Percentiles rank a stretch among this genome's conserved stretches.
These are phyloP conservation scores for Oreotrochilus melanogaster DNA, from an alignment of 2,113 vertebrate species.

Conservation along the genomic window DNA sequence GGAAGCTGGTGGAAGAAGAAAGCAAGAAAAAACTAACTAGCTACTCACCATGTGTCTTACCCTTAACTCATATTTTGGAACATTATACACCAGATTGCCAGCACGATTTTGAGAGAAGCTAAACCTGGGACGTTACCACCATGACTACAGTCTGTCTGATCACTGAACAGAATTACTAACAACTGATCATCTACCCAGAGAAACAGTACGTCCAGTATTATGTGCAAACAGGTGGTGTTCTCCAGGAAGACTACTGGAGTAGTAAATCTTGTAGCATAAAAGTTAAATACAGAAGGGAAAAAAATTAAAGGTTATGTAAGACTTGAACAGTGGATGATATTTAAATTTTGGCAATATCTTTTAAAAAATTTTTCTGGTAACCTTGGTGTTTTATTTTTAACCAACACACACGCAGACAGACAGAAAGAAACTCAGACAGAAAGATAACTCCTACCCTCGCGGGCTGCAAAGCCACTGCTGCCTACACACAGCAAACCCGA, in stretches of 20 bases:
- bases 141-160: neutral
- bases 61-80: neutral
- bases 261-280: neutral
- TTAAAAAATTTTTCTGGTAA: constrained; percentile 25
- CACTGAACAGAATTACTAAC: neutral
- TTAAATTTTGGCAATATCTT: neutral
- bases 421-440: constrained; percentile 56
- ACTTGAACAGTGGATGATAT: neutral
- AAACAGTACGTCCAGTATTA: neutral
- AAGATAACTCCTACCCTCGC: constrained; percentile 59
- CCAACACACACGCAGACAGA: constrained; percentile 52
- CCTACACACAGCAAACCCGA: constrained; percentile 68
- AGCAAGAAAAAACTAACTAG: neutral
- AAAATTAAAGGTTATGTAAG: constrained; percentile 3
- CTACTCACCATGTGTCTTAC: neutral
- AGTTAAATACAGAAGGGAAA: neutral
- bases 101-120: neutral
- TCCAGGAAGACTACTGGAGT: neutral
- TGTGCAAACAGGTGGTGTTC: constrained; percentile 23
- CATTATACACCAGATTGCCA: neutral
- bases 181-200: neutral
- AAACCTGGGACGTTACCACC: neutral
- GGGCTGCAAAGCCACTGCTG: constrained; percentile 63
- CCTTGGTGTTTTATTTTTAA: constrained; percentile 62
- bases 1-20: neutral